A percentile compares a stretch with the other conserved stretches of the same genome.
Evolutionary conservation across 2,113 vertebrate genomes (phyloP).

Genomic region (Hippocampus barbouri): DNA sequence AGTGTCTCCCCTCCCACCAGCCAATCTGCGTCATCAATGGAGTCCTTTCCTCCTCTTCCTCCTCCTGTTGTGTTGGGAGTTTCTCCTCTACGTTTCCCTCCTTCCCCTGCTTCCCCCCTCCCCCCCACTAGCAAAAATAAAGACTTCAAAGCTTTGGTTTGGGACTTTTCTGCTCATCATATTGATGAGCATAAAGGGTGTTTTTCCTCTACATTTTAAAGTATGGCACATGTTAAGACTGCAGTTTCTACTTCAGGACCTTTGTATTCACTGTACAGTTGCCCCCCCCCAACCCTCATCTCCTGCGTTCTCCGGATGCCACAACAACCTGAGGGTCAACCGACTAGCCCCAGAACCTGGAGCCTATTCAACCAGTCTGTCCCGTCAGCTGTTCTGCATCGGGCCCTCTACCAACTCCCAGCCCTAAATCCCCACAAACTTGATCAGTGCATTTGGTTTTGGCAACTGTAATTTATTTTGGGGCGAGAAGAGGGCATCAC

Average conservation of each 20-base stretch:
- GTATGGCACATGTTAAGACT: slow-evolving; percentile 87
- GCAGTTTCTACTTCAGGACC: slow-evolving; percentile 84
- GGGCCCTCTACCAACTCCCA: slow-evolving; percentile 18
- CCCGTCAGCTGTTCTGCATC: slow-evolving; percentile 37
- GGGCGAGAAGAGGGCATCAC: slow-evolving; percentile 53
- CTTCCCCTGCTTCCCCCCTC: background rate
- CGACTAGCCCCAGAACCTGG: slow-evolving; percentile 15
- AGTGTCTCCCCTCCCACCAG: slow-evolving; percentile 65
- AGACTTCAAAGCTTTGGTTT: slow-evolving; percentile 89
- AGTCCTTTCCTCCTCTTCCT: slow-evolving; percentile 62
- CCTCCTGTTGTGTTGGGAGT: slow-evolving; percentile 26
- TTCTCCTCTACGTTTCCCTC: slow-evolving; percentile 68
- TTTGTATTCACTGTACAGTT: slow-evolving; percentile 73
- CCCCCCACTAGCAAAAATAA: slow-evolving; percentile 81
- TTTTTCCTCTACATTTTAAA: slow-evolving; percentile 79
- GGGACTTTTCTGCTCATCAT: slow-evolving; percentile 97
- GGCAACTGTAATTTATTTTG: slow-evolving; percentile 71
- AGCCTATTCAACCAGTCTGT: slow-evolving; percentile 60
- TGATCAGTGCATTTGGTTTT: slow-evolving; percentile 56
- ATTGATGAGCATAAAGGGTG: slow-evolving; percentile 91
- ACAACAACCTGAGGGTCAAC: background rate
- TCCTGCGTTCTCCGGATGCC: background rate
- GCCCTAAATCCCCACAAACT: slow-evolving; percentile 32
- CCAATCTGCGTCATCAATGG: slow-evolving; percentile 75
- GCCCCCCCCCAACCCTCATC: background rate